Evolutionary conservation across 2,113 vertebrate species (phyloP).

Genomic region (Conger conger): DNA sequence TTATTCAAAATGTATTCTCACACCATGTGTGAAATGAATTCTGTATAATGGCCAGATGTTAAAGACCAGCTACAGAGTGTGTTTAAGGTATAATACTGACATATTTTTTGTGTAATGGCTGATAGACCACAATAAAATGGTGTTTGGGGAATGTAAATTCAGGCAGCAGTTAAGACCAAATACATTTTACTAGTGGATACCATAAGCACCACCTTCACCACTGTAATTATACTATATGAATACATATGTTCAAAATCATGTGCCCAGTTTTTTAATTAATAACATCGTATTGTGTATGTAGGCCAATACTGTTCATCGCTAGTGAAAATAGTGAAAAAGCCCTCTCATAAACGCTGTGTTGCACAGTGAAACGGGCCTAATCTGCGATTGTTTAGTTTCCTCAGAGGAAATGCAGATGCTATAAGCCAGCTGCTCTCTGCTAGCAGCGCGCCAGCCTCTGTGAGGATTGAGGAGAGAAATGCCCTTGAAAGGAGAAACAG

Average conservation of each 20-base stretch:
- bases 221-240: not conserved
- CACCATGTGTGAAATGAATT: not conserved
- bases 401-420: not conserved
- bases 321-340: not conserved
- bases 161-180: not conserved
- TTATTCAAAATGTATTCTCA: not conserved
- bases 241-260: not conserved
- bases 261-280: too few relatives aligned
- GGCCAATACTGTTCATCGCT: not conserved
- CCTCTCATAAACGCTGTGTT: not conserved
- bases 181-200: not conserved
- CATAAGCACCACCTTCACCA: not conserved
- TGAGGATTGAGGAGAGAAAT: not conserved
- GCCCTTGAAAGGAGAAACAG: slow-evolving; percentile 6
- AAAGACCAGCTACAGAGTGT: not conserved
- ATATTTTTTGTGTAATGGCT: not conserved
- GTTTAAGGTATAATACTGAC: not conserved
- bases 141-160: slow-evolving; percentile 1
- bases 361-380: not conserved
- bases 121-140: not conserved
- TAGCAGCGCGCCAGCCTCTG: not conserved
- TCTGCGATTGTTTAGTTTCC: not conserved
- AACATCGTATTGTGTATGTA: too few relatives aligned
- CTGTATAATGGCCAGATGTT: not conserved
- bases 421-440: not conserved